Evolutionary conservation across 2,888 invertebrate species (phyloP), one percentile per base, ranked within the genome.

Genomic region (Crematogaster levior): DNA sequence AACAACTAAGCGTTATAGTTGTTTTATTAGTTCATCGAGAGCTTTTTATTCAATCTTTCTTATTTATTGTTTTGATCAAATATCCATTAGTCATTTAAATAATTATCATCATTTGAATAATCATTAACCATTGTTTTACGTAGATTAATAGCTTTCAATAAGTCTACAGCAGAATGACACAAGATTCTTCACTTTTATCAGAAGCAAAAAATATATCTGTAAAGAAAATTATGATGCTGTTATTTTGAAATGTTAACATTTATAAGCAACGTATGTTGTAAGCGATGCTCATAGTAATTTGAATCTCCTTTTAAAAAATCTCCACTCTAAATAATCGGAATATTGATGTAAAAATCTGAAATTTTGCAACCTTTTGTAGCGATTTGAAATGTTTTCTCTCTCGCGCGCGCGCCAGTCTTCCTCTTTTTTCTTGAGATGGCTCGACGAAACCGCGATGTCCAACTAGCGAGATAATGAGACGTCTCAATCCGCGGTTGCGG

Each of bases 381-480:
- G n/a, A n/a, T n/a, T 74, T 48, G 24, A 74, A 61, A 74, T 37
- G 48, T n/a, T 48, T 12, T 48, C 43, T 43, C 21, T 56, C 15
- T 40, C 1, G 18, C 18, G 18, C 46, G 18, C 46, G 5, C 1
- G 27, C 18, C 51, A 63, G 34, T 24, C 12, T 18, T 40, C 30
- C 21, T 43, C n/a, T 18, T 60, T n/a, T 34, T 63, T 24, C 40
- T 53, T 24, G 37, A 53, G 34, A 15, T 5, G 56, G 40, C 51
- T 66, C 56, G 79, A 77, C 77, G 84, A 84, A 86, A 90, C 89
- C 90, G 86, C 89, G 85, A 89, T 89, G 86, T 87, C 85, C 81
- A 86, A 86, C 86, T 53, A 70, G 88, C 85, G 79, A 84, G 86
- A 89, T 91, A 92, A 92, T 88, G 91, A 92, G 91, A 89, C 91